A percentile compares a stretch with the other conserved stretches of the same genome.
phyloP scores from a whole-genome alignment of 2,113 vertebrate genomes.

The Cyprinodon tularosa region DNA sequence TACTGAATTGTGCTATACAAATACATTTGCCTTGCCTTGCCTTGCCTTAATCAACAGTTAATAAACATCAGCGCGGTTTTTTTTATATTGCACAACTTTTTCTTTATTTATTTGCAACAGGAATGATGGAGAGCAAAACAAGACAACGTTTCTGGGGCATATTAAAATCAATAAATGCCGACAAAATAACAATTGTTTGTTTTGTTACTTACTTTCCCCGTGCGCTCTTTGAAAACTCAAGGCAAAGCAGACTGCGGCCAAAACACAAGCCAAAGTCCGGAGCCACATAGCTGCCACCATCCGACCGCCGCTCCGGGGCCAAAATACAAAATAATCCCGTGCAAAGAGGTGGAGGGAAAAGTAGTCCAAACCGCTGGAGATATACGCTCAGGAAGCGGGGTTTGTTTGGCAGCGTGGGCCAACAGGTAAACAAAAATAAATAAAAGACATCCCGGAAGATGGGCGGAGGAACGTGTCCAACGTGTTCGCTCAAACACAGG shows the following conservation, averaged over 20 bases:
- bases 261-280: slow-evolving; percentile 71
- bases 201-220: slow-evolving; percentile 78
- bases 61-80: neutral
- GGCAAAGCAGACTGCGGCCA: slow-evolving; percentile 63
- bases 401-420: slow-evolving; percentile 62
- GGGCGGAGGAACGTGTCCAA: slow-evolving; percentile 79
- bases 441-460: slow-evolving; percentile 77
- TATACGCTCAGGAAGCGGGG: slow-evolving; percentile 55
- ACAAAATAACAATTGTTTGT: too few relatives aligned
- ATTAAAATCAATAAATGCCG: neutral
- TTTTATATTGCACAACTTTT: neutral
- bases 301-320: slow-evolving; percentile 25
- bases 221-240: slow-evolving; percentile 70
- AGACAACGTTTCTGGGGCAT: neutral
- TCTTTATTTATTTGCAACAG: neutral
- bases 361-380: slow-evolving; percentile 17
- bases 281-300: slow-evolving; percentile 72
- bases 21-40: too few relatives aligned
- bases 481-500: slow-evolving; percentile 74
- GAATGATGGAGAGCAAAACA: neutral
- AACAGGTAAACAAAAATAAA: slow-evolving; percentile 74
- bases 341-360: neutral
- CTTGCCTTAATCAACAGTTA: neutral
- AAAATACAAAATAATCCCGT: slow-evolving; percentile 43
- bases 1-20: too few relatives aligned